Conservation (phyloP, 2,888 invertebrate genomes). For the Parapristionchus giblindavisi region DNA sequence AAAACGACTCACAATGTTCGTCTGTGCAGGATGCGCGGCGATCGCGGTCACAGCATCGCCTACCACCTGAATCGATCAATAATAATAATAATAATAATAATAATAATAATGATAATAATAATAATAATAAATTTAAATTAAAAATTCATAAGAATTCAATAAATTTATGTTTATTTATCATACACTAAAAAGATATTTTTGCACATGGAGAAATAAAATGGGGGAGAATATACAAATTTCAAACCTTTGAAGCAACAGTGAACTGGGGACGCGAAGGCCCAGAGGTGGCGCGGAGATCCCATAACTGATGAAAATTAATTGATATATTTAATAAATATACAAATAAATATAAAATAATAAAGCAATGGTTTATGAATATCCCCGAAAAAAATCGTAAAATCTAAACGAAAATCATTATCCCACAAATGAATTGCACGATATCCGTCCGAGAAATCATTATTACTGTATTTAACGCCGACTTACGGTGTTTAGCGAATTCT, state of each 20-base stretch:
- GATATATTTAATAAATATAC: neutral
- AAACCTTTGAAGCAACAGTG: slow-evolving; percentile 25
- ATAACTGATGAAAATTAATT: slow-evolving; percentile 3
- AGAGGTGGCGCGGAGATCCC: slow-evolving; percentile 19
- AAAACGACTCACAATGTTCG: slow-evolving; percentile 52
- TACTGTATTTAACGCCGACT: no score
- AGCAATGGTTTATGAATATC: no score
- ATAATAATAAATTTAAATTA: neutral
- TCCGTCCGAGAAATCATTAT: no score
- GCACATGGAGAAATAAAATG: no score
- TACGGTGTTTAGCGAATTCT: neutral
- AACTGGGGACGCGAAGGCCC: slow-evolving; percentile 11
- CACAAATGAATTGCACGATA: no score
- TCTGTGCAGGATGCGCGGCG: slow-evolving; percentile 61
- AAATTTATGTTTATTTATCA: no score
- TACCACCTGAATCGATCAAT: slow-evolving; percentile 7
- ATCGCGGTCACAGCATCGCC: slow-evolving; percentile 55
- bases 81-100: neutral
- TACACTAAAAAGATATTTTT: no score
- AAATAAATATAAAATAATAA: no score
- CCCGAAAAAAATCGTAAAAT: no score
- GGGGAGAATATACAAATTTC: no score
- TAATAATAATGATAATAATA: neutral
- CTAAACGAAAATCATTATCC: no score
- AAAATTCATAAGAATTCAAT: no score